phyloP scores from a whole-genome alignment of 2,113 vertebrate genomes.

The Mustelus asterias region DNA sequence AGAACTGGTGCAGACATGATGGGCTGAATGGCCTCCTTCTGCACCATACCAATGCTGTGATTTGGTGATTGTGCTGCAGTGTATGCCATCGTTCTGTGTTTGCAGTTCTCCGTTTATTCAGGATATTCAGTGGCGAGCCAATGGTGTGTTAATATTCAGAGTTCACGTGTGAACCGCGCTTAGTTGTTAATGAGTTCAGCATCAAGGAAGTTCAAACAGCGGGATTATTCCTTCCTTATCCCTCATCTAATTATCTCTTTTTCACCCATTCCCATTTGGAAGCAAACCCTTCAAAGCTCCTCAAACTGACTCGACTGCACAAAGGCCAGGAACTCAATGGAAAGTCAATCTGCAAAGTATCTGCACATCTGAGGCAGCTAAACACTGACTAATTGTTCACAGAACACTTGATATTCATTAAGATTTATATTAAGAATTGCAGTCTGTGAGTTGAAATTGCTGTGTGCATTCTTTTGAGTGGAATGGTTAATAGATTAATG shows the following conservation, averaged over 20 bases:
- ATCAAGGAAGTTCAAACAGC: background rate
- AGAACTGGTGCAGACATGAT: too few species aligned
- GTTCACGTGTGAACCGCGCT: background rate
- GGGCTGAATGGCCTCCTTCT: too few species aligned
- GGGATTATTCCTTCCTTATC: background rate
- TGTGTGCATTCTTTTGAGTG: background rate
- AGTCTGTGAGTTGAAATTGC: background rate
- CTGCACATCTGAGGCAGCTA: background rate
- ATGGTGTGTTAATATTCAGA: background rate
- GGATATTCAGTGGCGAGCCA: background rate
- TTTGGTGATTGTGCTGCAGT: background rate
- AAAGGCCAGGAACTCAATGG: background rate
- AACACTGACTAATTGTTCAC: background rate
- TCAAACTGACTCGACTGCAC: too few species aligned
- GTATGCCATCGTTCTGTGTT: background rate
- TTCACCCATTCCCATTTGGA: background rate
- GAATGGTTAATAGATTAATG: background rate
- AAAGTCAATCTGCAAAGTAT: too few species aligned
- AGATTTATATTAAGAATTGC: too few species aligned
- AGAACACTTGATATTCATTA: background rate
- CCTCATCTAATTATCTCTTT: background rate
- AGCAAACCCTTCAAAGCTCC: background rate
- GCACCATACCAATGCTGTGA: too few species aligned
- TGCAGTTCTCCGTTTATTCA: background rate
- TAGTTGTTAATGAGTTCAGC: background rate